These are phyloP conservation scores for Hypotaenidia okinawae DNA, from an alignment of 2,797 vertebrate species.

Conservation along the genomic window DNA sequence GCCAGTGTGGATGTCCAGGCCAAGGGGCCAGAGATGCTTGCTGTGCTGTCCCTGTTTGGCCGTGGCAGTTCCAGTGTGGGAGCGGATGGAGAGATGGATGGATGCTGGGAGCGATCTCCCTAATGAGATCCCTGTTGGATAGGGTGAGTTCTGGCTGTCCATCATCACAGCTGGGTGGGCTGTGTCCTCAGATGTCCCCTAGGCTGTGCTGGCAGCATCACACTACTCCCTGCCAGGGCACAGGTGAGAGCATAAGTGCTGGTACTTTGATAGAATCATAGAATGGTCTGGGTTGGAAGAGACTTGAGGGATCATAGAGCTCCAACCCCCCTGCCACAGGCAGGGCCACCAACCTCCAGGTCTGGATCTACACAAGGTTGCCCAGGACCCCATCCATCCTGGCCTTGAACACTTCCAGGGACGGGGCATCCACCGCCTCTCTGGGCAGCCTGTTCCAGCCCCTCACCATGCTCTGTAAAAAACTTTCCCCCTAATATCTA, in stretches of 20 bases:
- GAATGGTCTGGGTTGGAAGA: too few relatives aligned
- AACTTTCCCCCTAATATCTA: too few relatives aligned
- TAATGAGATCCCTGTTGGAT: background rate
- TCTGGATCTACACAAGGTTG: too few relatives aligned
- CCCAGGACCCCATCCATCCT: too few relatives aligned
- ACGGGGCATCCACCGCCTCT: too few relatives aligned
- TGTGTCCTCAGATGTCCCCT: background rate
- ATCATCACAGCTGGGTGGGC: background rate
- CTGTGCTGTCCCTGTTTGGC: background rate
- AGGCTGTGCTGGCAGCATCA: background rate
- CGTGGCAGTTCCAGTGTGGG: accelerated
- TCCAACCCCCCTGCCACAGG: too few relatives aligned
- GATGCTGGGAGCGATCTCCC: background rate
- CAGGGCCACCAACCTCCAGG: too few relatives aligned
- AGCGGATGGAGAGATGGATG: background rate
- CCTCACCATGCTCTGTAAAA: too few relatives aligned
- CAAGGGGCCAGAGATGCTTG: background rate
- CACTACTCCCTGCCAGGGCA: background rate
- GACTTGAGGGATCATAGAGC: too few relatives aligned
- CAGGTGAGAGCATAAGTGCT: background rate
- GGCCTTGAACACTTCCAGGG: too few relatives aligned
- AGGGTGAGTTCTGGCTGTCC: background rate
- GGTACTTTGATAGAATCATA: background rate
- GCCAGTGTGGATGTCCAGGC: accelerated
- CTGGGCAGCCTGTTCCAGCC: too few relatives aligned